Conservation (phyloP, 2,888 invertebrate species). For the Pseudeuparius sepicola region DNA sequence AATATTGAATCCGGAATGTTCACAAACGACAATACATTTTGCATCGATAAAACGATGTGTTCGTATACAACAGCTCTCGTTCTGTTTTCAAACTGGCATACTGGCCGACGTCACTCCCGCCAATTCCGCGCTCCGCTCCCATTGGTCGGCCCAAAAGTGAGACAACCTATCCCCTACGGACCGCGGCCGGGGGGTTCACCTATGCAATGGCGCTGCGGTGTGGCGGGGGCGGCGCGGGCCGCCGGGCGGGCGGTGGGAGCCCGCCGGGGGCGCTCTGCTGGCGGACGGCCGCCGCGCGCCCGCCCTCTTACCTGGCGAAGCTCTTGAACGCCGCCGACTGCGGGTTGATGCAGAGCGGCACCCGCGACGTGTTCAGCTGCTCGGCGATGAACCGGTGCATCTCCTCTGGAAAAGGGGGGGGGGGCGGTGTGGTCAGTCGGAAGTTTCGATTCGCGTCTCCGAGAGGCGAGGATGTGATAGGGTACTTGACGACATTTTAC, state of each 20-base stretch:
- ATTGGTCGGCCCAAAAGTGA: conserved; percentile 4
- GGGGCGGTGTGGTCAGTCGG: not conserved
- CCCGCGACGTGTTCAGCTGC: conserved; percentile 88
- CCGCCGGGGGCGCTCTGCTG: conserved; percentile 13
- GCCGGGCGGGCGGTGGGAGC: conserved; percentile 5
- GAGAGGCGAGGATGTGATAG: too few relatives aligned
- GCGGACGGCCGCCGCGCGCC: too few relatives aligned
- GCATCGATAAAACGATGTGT: too few relatives aligned
- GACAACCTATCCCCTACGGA: conserved; percentile 5
- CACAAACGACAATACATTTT: too few relatives aligned
- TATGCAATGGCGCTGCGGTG: conserved; percentile 44
- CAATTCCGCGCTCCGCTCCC: too few relatives aligned
- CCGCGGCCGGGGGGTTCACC: conserved; percentile 31
- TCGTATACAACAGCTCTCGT: too few relatives aligned
- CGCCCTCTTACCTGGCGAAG: conserved; percentile 92
- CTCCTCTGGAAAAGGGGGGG: conserved; percentile 64
- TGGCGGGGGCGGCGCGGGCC: conserved; percentile 27
- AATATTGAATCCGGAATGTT: too few relatives aligned
- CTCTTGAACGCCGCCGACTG: conserved; percentile 99
- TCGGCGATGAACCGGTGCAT: conserved; percentile 99
- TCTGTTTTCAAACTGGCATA: too few relatives aligned
- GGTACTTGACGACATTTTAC: too few relatives aligned
- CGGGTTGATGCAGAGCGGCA: conserved; percentile 99
- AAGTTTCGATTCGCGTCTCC: too few relatives aligned
- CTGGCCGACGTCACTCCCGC: too few relatives aligned